phyloP scores from a whole-genome alignment of 1,140 invertebrate genomes.

The Bathynomus jamesi region DNA sequence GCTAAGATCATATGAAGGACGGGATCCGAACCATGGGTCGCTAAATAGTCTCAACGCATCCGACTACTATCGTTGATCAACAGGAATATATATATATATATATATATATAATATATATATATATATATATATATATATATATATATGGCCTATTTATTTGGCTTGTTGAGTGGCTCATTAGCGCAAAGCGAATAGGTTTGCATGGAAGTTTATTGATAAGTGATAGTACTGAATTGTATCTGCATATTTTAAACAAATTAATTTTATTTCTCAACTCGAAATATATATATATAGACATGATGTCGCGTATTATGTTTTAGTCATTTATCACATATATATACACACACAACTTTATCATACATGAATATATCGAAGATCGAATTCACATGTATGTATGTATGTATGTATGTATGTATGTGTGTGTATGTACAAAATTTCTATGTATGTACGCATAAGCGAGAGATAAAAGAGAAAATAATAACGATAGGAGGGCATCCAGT shows the following conservation, averaged over 20 bases:
- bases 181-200: no score
- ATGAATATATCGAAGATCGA: background rate
- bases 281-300: background rate
- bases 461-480: background rate
- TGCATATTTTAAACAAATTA: background rate
- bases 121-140: constrained; percentile 1
- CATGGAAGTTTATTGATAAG: no score
- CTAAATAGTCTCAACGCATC: no score
- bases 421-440: constrained; percentile 4
- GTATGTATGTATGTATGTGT: constrained; percentile 10
- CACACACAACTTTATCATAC: background rate
- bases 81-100: background rate
- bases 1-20: no score
- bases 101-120: background rate
- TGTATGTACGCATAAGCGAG: background rate
- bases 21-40: no score
- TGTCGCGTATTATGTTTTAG: background rate
- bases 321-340: background rate
- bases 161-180: background rate
- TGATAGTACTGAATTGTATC: background rate
- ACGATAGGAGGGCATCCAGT: background rate
- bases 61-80: no score
- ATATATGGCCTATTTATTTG: background rate
- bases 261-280: background rate
- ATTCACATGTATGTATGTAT: constrained; percentile 1